phyloP scores from a whole-genome alignment of 2,888 invertebrate genomes.

The Anthrax anthrax region DNA sequence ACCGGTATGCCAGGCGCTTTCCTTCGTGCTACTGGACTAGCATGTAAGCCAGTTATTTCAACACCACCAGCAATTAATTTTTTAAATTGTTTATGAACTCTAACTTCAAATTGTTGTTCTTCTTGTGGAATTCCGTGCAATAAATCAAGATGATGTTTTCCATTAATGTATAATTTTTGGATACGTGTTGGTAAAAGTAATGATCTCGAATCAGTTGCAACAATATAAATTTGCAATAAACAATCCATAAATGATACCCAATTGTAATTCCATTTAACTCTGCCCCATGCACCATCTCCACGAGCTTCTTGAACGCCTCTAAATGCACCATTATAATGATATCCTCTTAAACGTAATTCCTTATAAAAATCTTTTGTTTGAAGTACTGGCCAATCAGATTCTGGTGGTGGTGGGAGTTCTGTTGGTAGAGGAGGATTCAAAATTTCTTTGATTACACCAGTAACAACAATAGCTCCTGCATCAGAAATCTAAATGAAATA shows the following conservation, averaged over 20 bases:
- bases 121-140: conserved; percentile 31
- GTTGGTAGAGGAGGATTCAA: conserved; percentile 16
- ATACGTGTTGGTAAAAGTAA: conserved; percentile 64
- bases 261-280: conserved; percentile 55
- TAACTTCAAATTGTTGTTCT: conserved; percentile 24
- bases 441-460: conserved; percentile 45
- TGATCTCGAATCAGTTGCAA: conserved; percentile 52
- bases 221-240: conserved; percentile 68
- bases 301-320: conserved; percentile 24
- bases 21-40: conserved; percentile 56
- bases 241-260: conserved; percentile 85
- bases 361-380: conserved; percentile 52
- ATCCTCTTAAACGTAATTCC: conserved; percentile 54
- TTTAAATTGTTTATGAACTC: conserved; percentile 21
- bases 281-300: conserved; percentile 27
- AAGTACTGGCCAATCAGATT: conserved; percentile 26
- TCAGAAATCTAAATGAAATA: conserved; percentile 42
- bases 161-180: conserved; percentile 52
- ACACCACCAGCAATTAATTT: conserved; percentile 54
- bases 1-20: conserved; percentile 58
- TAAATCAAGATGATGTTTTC: conserved; percentile 42
- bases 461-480: conserved; percentile 52
- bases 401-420: conserved; percentile 15
- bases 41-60: conserved; percentile 60
- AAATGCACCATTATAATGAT: conserved; percentile 40